Evolutionary conservation across 2,888 invertebrate species (phyloP).

Genomic region (Alcis repandata): DNA sequence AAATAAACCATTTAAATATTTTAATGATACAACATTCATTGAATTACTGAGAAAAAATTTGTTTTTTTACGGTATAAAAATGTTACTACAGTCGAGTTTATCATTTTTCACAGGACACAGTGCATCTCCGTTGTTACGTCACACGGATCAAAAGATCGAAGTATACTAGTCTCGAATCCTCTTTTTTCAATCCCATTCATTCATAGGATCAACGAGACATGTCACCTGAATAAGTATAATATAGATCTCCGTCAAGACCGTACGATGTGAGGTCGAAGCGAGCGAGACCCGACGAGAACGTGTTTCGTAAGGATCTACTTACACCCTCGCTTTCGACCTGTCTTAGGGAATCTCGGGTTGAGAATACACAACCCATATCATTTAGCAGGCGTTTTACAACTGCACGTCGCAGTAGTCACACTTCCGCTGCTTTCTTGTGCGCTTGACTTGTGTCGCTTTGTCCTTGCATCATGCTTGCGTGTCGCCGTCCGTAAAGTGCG

Average conservation of each 20-base stretch:
- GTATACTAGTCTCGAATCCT: not conserved
- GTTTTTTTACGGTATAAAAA: not conserved
- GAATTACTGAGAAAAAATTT: no score
- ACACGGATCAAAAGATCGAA: not conserved
- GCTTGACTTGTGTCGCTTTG: constrained; percentile 17
- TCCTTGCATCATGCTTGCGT: constrained; percentile 73
- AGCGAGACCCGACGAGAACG: not conserved
- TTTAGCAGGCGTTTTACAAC: constrained; percentile 37
- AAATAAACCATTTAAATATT: no score
- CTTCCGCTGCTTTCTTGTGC: constrained; percentile 18
- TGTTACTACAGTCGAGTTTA: not conserved
- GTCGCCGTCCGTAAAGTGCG: constrained; percentile 88
- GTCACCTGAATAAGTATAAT: not conserved
- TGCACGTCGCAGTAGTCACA: constrained; percentile 49
- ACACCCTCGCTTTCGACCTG: not conserved
- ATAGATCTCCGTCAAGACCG: not conserved
- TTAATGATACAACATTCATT: no score
- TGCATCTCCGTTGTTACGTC: not conserved
- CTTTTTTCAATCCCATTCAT: not conserved
- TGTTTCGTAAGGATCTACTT: not conserved
- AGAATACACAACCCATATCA: not conserved
- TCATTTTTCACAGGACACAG: no score
- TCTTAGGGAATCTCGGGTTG: not conserved
- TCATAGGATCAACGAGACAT: not conserved
- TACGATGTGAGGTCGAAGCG: not conserved